Evolutionary conservation across 2,888 invertebrate genomes (phyloP).

Genomic region (Syrista parreyssii): DNA sequence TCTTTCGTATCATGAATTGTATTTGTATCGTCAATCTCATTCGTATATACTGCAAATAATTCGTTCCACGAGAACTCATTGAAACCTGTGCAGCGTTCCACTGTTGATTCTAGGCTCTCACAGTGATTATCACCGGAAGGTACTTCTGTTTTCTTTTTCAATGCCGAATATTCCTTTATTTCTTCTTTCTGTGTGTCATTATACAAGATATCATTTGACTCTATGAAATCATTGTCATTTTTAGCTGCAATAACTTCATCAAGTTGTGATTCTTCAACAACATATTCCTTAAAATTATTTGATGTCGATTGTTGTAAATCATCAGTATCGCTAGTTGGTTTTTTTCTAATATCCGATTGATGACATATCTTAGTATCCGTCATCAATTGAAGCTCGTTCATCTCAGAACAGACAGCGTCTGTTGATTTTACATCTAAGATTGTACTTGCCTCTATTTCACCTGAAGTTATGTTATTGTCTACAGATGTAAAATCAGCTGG

Average conservation of each 20-base stretch:
- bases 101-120: neutral
- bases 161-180: conserved; percentile 18
- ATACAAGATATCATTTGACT: neutral
- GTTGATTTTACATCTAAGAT: neutral
- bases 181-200: neutral
- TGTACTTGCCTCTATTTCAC: neutral
- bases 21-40: neutral
- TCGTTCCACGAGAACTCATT: neutral
- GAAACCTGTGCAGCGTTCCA: neutral
- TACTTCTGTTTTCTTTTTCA: conserved; percentile 10
- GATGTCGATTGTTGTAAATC: neutral
- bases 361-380: neutral
- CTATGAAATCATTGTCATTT: neutral
- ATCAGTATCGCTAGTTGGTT: neutral
- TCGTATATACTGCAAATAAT: neutral
- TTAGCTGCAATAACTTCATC: neutral
- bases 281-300: neutral
- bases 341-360: too few species aligned
- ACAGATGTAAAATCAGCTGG: neutral
- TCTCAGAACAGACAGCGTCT: neutral
- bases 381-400: neutral
- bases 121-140: neutral
- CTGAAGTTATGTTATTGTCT: neutral
- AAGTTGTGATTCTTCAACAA: neutral
- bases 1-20: neutral